Evolutionary conservation across 2,797 vertebrate species (phyloP), one percentile per base, ranked within the genome.

Genomic region (Leontopithecus rosalia): DNA sequence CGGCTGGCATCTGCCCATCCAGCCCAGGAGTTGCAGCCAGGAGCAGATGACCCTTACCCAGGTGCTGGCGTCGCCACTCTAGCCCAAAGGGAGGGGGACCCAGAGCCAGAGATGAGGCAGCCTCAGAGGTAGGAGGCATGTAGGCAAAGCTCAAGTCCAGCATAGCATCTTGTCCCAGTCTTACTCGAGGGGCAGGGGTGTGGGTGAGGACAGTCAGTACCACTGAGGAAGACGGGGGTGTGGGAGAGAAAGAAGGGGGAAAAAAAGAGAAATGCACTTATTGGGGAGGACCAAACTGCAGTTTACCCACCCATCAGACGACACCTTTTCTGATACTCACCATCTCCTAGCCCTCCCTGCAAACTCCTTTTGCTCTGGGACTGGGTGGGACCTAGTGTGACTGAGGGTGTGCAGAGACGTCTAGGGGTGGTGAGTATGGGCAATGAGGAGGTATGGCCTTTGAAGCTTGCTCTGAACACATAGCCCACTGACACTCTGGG

Each of bases 21-120:
- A 99, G 98, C 22, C 99, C 99, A 46, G 97, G 97, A 86, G 95
- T 97, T 26, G 96, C 97, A 17, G 99, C 99, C 97, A 99, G 97
- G 9, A 99, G 81, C 89, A 99, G 91, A 1, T 98, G 98, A 0
- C 99, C 99, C 0, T 98, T 96, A 0, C 99, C 99, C 43, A 98
- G 97, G 97, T 99, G 99, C 98, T 99, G 99, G 97, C 99, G 99
- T 0, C 99, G 99, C 99, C 99, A 99, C 20, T 99, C 99, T 1
- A 99, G 98, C 0, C 99, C 98, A 43, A 99, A 99, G 96, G 48
- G 99, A 87, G 98, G 98, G 48, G 97, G 97, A 1, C 97, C 50
- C 97, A 98, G 0, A 97, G 98, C 88, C n/a, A 75, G 82, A 75
- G 93, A 57, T 2, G 86, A 10, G 96, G 98, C 26, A 88, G 97